These are phyloP conservation scores for Anticlea derivata DNA, from an alignment of 2,888 invertebrate genomes.

Conservation along the genomic window DNA sequence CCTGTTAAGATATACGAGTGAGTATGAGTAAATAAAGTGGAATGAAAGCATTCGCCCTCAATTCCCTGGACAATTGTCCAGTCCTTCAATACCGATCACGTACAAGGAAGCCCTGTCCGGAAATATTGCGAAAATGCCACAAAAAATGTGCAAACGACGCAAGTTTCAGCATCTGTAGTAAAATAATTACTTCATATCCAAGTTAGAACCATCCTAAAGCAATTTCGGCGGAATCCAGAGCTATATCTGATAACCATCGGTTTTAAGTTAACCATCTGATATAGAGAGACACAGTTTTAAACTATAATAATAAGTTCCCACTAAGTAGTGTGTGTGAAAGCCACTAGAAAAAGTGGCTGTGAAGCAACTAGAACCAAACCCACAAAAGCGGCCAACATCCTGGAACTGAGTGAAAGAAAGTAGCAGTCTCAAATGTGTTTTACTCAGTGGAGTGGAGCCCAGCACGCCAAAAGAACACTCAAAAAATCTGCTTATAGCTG, in stretches of 20 bases:
- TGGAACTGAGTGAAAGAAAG: too few species aligned
- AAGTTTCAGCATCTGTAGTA: not conserved
- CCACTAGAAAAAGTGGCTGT: too few species aligned
- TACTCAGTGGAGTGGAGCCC: too few species aligned
- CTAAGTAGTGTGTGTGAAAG: too few species aligned
- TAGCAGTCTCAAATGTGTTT: too few species aligned
- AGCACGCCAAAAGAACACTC: too few species aligned
- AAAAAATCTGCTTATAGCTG: too few species aligned
- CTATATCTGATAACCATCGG: not conserved
- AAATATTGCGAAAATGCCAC: slow-evolving; percentile 8
- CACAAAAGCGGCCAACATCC: too few species aligned
- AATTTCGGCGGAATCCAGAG: not conserved
- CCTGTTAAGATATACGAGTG: not conserved
- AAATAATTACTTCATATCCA: slow-evolving; percentile 1
- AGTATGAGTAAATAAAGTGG: slow-evolving; percentile 3
- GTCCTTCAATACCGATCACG: slow-evolving; percentile 19
- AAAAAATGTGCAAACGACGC: slow-evolving; percentile 5
- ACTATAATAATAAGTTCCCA: too few species aligned
- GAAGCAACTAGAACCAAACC: too few species aligned
- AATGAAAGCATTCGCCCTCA: slow-evolving; percentile 1
- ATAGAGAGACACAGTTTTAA: too few species aligned
- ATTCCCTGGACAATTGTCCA: not conserved
- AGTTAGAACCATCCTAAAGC: too few species aligned
- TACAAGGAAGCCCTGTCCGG: slow-evolving; percentile 13
- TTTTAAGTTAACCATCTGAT: not conserved